Base-by-base conservation (phyloP, 1,140 invertebrate genomes). In the Kradibia gibbosae region DNA sequence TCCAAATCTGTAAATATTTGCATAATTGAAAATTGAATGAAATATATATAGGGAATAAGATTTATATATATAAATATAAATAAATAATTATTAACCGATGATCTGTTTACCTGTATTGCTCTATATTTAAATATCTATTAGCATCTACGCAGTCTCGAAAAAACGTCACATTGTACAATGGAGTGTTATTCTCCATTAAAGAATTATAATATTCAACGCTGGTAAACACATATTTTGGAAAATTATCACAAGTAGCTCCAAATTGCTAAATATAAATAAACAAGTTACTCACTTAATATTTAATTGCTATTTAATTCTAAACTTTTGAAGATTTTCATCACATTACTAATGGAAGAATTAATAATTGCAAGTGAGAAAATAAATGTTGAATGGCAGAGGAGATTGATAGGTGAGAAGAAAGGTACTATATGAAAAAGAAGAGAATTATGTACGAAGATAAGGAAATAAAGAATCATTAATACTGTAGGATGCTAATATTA, bases 81-180 rank as follows among this genome's bases (percentile, higher is more conserved):
- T 34, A 72, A 22, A 42, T 7, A 70, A 22, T 50, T 50, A 22
- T 34, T 22, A 74, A 45, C 25, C 17, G 28, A 73, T 20, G 36
- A 65, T 25, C 39, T 0, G 10, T 65, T 65, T 77, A 82, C 81
- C 76, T 82, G n/a, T 83, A 83, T 8, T 80, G 77, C 34, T 83
- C 78, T 36, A 76, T 71, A 62, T 55, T 80, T 80, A 83, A 76
- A 65, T 25, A 83, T 70, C 62, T 80, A 55, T 83, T 83, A 10
- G 82, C 82, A 83, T 83, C 82, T 17, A 83, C 62, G 31, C 82
- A 76, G n/a, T 83, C 78, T 13, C 82, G 77, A 36, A 83, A 80
- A 62, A 65, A 83, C 31, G 82, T 11, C 28, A 83, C 65, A 57
- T 83, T 76, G 36, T 80, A 83, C 13, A 80, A 76, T 0, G 1